Base-by-base conservation (phyloP, 2,888 invertebrate species). In the Coelinius sp. region DNA sequence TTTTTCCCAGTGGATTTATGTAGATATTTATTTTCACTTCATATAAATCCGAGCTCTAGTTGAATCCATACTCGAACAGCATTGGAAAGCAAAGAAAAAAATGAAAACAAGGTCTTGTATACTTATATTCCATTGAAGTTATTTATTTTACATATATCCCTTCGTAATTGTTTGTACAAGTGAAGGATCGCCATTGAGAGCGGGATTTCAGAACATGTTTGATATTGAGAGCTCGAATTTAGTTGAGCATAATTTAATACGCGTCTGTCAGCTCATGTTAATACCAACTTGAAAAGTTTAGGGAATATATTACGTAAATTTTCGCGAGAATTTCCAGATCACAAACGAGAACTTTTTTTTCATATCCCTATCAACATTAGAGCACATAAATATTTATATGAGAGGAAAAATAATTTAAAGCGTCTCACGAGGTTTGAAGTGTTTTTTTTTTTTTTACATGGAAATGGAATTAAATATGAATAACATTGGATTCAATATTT, bases 241-340 rank as follows among this genome's bases (percentile, higher is more conserved):
- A 17, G 14, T 27, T 14, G 59, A 59, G 59, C 12, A 35, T 35
- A 31, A 59, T 59, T 59, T 20, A 59, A 59, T 59, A 59, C 35
- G 31, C 17, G 31, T 59, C 59, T 14, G 35, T 59, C 59, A 59
- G 20, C 20, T 20, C 59, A 35, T 31, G 59, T 59, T 59, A 22
- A 59, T 59, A 31, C 22, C 17, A 59, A 20, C 59, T 14, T 59
- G 31, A 35, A 59, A 17, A 31, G 31, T 59, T n/a, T 14, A 31
- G 31, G 20, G 59, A 20, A 59, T 31, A 59, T 59, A 59, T 17
- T 59, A n/a, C 35, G 31, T 14, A 17, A 59, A 31, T 59, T 59
- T 49, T 20, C 4, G 17, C 46, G 46, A 0, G 4, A 49, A 49
- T 14, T 20, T 17, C 17, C 20, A 10, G 31, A 8, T 31, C 5